Evolutionary conservation across 2,113 vertebrate species (phyloP).

Genomic region (Istiophorus platypterus): DNA sequence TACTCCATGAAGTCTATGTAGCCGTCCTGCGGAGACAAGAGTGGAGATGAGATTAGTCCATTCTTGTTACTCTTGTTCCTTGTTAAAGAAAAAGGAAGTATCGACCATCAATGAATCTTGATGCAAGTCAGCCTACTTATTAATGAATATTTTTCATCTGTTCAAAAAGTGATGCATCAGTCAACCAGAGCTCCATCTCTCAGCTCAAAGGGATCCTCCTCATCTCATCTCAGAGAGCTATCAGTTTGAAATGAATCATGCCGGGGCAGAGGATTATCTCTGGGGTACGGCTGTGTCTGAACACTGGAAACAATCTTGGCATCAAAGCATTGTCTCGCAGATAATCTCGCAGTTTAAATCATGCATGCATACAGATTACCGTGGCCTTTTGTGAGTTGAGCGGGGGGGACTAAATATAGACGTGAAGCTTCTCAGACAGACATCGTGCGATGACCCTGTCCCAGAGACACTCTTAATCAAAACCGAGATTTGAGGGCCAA

Average conservation of each 20-base stretch:
- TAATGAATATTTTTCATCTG: not conserved
- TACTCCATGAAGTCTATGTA: constrained; percentile 96
- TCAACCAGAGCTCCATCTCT: not conserved
- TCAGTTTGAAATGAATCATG: constrained; percentile 1
- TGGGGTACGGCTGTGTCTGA: constrained; percentile 23
- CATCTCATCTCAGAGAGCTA: not conserved
- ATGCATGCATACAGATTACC: constrained; percentile 64
- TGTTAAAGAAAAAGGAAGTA: not conserved
- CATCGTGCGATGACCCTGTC: constrained; percentile 44
- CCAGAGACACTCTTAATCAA: constrained; percentile 5
- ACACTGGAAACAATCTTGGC: constrained; percentile 41
- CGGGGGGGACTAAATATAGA: constrained; percentile 63
- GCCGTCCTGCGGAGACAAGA: constrained; percentile 84
- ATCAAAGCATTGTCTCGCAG: constrained; percentile 57
- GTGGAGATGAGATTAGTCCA: not conserved
- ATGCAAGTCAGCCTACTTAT: not conserved
- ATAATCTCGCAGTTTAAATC: constrained; percentile 75
- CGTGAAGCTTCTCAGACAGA: constrained; percentile 35
- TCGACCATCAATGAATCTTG: not conserved
- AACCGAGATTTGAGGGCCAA: not conserved
- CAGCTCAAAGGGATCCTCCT: constrained; percentile 2
- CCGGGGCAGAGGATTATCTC: constrained; percentile 52
- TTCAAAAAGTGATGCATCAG: not conserved
- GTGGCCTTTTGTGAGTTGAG: constrained; percentile 54
- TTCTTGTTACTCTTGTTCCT: not conserved